Conservation (phyloP, 2,888 invertebrate species). For the Glyphotaelius pellucidus region DNA sequence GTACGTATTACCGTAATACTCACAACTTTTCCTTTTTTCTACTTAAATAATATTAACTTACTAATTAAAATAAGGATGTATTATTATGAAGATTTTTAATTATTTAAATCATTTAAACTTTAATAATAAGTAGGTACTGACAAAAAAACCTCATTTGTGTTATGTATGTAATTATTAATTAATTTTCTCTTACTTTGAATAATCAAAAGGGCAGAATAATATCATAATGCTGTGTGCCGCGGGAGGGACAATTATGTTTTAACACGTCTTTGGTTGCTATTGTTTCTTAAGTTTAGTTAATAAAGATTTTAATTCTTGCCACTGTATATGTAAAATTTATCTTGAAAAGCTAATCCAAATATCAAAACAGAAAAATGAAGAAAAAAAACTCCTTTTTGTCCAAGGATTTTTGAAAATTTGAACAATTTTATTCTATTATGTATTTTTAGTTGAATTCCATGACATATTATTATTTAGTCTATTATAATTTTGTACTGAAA, state of each 20-base stretch:
- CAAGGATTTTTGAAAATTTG: not conserved
- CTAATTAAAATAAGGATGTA: not conserved
- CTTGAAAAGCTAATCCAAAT: not conserved
- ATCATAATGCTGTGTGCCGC: too few species aligned
- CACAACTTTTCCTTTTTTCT: not conserved
- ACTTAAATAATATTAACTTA: not conserved
- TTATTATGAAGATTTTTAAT: not conserved
- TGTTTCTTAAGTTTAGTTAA: not conserved
- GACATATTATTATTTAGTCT: conserved; percentile 29
- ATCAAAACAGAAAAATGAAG: not conserved
- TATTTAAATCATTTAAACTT: not conserved
- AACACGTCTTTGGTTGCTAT: not conserved
- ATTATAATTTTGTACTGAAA: conserved; percentile 27
- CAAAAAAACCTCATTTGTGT: conserved; percentile 2
- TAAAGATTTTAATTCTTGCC: conserved; percentile 19
- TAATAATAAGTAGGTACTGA: not conserved
- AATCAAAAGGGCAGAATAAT: not conserved
- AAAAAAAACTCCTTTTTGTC: not conserved
- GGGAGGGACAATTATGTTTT: not conserved
- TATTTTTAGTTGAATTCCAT: conserved; percentile 32
- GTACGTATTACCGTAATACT: not conserved
- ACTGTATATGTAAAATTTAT: not conserved
- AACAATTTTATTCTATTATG: not conserved
- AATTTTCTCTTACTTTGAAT: not conserved
- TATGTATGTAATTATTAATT: conserved; percentile 2